Conservation (phyloP, 2,888 invertebrate species). For the Lithophane semibrunnea region DNA sequence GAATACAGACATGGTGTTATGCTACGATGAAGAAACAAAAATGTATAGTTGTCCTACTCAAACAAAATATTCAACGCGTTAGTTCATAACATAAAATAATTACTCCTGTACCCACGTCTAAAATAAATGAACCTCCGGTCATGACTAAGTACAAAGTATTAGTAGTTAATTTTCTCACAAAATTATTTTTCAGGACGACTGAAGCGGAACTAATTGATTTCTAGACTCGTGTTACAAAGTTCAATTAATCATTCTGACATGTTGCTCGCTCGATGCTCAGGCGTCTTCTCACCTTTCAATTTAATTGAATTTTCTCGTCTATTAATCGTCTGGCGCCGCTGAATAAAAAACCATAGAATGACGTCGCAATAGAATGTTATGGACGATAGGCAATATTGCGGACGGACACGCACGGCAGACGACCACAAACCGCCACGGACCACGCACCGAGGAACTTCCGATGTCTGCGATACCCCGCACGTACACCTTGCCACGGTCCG, state of each 20-base stretch:
- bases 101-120: too few relatives aligned
- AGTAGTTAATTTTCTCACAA: not conserved
- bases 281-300: slow-evolving; percentile 45
- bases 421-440: too few relatives aligned
- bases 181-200: slow-evolving; percentile 17
- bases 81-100: not conserved
- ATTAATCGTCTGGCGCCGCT: not conserved
- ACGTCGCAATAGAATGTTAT: not conserved
- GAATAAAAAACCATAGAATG: not conserved
- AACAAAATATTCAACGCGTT: not conserved
- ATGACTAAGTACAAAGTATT: not conserved
- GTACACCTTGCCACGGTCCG: too few relatives aligned
- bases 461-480: too few relatives aligned
- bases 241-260: slow-evolving; percentile 53
- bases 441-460: too few relatives aligned
- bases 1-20: too few relatives aligned
- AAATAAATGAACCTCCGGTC: too few relatives aligned
- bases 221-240: slow-evolving; percentile 41
- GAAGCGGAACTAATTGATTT: slow-evolving; percentile 50
- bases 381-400: too few relatives aligned
- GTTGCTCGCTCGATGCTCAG: slow-evolving; percentile 23
- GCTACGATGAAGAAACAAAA: not conserved
- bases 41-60: not conserved
- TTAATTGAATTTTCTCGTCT: slow-evolving; percentile 43
- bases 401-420: too few relatives aligned